phyloP scores from a whole-genome alignment of 2,888 invertebrate genomes.

The Glyphotaelius pellucidus region DNA sequence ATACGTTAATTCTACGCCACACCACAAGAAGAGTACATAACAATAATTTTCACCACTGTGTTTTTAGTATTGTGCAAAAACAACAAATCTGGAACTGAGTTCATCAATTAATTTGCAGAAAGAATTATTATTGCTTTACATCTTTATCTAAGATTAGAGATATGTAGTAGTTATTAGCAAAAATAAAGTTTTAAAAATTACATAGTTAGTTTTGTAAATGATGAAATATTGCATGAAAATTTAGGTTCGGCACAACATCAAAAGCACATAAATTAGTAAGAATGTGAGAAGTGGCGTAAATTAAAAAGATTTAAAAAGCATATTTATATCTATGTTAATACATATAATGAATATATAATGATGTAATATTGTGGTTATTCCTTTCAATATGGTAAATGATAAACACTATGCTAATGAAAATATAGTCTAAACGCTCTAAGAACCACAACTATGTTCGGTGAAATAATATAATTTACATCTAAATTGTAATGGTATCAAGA shows the following conservation, averaged over 20 bases:
- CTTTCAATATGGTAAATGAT: slow-evolving; percentile 10
- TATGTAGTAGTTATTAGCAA: not conserved
- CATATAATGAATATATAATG: not conserved
- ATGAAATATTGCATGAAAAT: not conserved
- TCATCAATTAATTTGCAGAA: not conserved
- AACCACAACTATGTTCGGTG: slow-evolving; percentile 9
- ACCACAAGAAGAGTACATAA: not conserved
- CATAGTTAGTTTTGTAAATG: not conserved
- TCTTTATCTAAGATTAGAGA: not conserved
- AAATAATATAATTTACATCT: not conserved
- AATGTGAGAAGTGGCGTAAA: not conserved
- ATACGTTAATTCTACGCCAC: slow-evolving; percentile 49
- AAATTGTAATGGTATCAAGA: not conserved
- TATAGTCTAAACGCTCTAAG: not conserved
- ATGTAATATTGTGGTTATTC: not conserved
- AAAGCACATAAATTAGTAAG: slow-evolving; percentile 26
- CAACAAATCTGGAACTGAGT: not conserved
- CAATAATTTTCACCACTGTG: not conserved
- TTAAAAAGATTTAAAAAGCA: not conserved
- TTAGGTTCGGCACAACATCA: slow-evolving; percentile 32
- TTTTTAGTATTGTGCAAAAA: slow-evolving; percentile 10
- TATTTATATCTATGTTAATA: not conserved
- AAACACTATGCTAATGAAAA: slow-evolving; percentile 19
- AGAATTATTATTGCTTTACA: not conserved
- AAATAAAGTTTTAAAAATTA: not conserved